phyloP scores from a whole-genome alignment of 2,113 vertebrate genomes.

The Octodon degus region DNA sequence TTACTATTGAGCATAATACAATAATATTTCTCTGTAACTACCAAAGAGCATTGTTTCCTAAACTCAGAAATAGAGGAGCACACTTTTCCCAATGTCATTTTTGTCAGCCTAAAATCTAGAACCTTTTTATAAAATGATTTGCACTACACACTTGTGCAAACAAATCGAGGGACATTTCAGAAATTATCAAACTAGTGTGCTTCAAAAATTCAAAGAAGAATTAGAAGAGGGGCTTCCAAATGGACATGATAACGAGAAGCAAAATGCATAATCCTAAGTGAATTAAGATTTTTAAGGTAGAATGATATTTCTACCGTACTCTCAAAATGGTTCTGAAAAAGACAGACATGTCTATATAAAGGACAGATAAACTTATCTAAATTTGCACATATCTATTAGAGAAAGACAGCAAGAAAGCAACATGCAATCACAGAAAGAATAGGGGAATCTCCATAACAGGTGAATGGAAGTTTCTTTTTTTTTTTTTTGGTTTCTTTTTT shows the following conservation, averaged over 20 bases:
- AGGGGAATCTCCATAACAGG: neutral
- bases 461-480: neutral
- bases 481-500: too few species aligned
- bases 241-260: neutral
- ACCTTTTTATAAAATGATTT: conserved; percentile 17
- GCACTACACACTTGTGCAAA: neutral
- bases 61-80: neutral
- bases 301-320: neutral
- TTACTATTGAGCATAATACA: neutral
- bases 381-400: neutral
- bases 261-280: neutral
- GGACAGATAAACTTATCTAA: neutral
- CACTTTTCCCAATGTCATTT: neutral
- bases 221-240: neutral
- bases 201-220: conserved; percentile 15
- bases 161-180: neutral
- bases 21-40: conserved; percentile 16
- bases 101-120: neutral
- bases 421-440: neutral
- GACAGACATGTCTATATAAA: neutral
- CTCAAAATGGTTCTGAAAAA: neutral
- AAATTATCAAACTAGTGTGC: neutral
- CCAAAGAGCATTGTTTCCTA: conserved; percentile 26
- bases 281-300: neutral
- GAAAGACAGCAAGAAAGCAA: neutral